Percentiles rank a stretch among this genome's conserved stretches.
Evolutionary conservation across 2,888 invertebrate species (phyloP).

Genomic region (Prosopocoilus inquinatus): DNA sequence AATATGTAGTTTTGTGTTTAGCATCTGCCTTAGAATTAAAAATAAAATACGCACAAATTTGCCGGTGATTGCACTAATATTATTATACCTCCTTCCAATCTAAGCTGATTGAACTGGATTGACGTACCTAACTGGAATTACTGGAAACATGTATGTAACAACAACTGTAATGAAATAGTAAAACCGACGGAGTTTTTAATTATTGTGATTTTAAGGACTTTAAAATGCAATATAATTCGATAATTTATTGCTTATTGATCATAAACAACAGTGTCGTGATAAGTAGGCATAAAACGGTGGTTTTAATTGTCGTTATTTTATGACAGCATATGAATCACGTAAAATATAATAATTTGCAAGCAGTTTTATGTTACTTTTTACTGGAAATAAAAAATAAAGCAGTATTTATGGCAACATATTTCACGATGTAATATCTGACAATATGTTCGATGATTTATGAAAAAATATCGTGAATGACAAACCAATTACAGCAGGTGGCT

Average conservation of each 20-base stretch:
- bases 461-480: slow-evolving; percentile 38
- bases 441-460: slow-evolving; percentile 26
- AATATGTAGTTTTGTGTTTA: too few relatives aligned
- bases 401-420: slow-evolving; percentile 13
- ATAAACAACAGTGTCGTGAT: slow-evolving; percentile 16
- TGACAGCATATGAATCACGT: slow-evolving; percentile 3
- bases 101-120: too few relatives aligned
- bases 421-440: slow-evolving; percentile 15
- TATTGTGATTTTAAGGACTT: neutral
- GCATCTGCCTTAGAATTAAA: too few relatives aligned
- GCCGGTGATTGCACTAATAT: too few relatives aligned
- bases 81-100: too few relatives aligned
- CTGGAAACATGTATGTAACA: too few relatives aligned
- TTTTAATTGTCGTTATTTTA: slow-evolving; percentile 21
- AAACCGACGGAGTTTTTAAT: too few relatives aligned
- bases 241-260: slow-evolving; percentile 20
- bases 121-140: too few relatives aligned
- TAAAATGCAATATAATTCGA: slow-evolving; percentile 16
- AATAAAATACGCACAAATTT: too few relatives aligned
- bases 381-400: neutral
- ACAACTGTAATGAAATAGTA: too few relatives aligned
- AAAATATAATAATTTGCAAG: slow-evolving; percentile 4
- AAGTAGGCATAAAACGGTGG: slow-evolving; percentile 19
- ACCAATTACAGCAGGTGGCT: slow-evolving; percentile 43
- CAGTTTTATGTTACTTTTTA: too few relatives aligned